These are phyloP conservation scores for Mactra quadrangularis DNA, from an alignment of 1,140 invertebrate species.

Conservation along the genomic window DNA sequence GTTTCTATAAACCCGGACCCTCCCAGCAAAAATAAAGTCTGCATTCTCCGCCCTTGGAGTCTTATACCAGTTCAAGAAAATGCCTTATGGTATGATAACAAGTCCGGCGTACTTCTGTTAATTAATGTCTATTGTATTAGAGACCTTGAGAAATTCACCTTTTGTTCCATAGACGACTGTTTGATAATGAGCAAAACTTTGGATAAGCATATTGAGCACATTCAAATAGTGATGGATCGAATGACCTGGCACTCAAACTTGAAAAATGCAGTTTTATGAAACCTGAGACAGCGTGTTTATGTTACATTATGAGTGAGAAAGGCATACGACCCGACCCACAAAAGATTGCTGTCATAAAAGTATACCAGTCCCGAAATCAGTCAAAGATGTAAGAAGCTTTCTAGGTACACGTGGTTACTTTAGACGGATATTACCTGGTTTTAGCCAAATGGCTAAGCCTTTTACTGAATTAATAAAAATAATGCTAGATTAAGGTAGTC, in stretches of 20 bases:
- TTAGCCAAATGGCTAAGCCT: conserved; percentile 79
- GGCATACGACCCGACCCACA: conserved; percentile 28
- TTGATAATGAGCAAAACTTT: conserved; percentile 6
- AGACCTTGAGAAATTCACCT: too few relatives aligned
- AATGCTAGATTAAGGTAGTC: conserved; percentile 72
- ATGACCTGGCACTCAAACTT: conserved; percentile 4
- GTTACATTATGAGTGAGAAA: conserved; percentile 10
- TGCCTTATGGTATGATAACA: background rate
- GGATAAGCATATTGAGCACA: background rate
- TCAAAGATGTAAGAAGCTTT: conserved; percentile 78
- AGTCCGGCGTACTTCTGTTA: background rate
- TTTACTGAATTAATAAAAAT: conserved; percentile 81
- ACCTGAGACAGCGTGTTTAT: conserved; percentile 29
- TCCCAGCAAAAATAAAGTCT: conserved; percentile 7
- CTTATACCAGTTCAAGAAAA: background rate
- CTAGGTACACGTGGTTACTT: conserved; percentile 84
- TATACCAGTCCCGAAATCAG: background rate
- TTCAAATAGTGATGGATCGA: too few relatives aligned
- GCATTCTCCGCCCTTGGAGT: conserved; percentile 13
- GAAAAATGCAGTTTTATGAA: conserved; percentile 31
- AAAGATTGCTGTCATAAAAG: conserved; percentile 24
- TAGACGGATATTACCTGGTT: conserved; percentile 81
- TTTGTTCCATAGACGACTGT: too few relatives aligned
- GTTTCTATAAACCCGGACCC: background rate
- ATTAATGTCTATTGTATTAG: conserved; percentile 9